Evolutionary conservation across 2,797 vertebrate genomes (phyloP), one percentile per base, ranked within the genome.

Genomic region (Sibirionetta formosa): DNA sequence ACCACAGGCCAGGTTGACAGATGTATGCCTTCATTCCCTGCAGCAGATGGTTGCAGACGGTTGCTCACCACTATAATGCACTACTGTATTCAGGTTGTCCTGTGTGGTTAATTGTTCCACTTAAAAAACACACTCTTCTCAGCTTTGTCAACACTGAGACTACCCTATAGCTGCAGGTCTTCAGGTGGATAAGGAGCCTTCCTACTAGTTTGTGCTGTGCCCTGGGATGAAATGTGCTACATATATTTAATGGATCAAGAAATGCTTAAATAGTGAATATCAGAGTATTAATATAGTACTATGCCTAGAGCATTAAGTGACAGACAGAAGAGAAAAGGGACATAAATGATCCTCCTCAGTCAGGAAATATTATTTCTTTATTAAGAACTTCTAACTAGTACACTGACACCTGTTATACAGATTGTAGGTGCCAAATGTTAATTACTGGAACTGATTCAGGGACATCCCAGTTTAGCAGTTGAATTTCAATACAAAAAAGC

Each of bases 51-150:
- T 15, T 53, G 36, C 11, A 46, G 50, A 69, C 6, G 35, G 24
- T 15, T 53, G 19, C 35, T 29, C 17, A 40, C 14, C 1, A 0
- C 14, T 53, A 35, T 51, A 33, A 36, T 7, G 53, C 3, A 1
- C 31, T 17, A 9, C 15, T 58, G 80, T 7, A 29, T 80, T 10
- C 19, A 65, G 26, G 22, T 85, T 42, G 42, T 29, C 13, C 31
- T 42, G 6, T 2, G 1, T 66, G 19, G 11, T 48, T 58, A 48
- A 36, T 70, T 5, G 1, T 48, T 12, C 33, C 36, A 11, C 3
- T 14, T 53, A 4, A 33, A 70, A 75, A 84, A 15, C n/a, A 70
- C 5, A 82, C 24, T 26, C 10, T 69, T 15, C 29, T 64, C 42
- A 31, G 9, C 16, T 69, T 70, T 46, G 14, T 38, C n/a, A n/a